A percentile compares a stretch with the other conserved stretches of the same genome.
Conservation (phyloP, 2,113 vertebrate species). For the Microcebus murinus region DNA sequence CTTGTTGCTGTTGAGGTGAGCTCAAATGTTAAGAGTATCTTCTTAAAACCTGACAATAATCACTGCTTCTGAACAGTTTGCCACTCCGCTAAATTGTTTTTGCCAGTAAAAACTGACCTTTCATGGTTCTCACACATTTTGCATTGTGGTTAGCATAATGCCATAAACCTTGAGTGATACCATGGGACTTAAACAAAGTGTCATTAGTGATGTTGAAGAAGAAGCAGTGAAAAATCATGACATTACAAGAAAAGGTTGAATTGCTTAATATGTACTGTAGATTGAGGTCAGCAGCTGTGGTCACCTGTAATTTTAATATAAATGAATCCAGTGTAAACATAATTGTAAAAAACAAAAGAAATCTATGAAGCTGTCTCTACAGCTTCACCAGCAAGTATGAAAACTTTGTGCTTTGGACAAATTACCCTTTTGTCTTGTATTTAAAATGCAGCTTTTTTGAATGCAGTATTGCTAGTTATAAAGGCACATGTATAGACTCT, state of each 20-base stretch:
- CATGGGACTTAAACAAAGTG: background rate
- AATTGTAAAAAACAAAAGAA: background rate
- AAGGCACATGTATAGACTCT: background rate
- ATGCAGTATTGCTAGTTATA: background rate
- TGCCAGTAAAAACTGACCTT: background rate
- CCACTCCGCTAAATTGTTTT: background rate
- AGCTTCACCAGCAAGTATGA: background rate
- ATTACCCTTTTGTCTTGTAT: background rate
- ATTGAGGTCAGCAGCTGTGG: background rate
- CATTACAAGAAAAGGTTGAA: background rate
- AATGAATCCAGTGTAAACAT: background rate
- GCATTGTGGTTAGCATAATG: background rate
- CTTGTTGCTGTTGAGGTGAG: background rate
- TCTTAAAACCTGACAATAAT: background rate
- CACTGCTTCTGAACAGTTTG: background rate
- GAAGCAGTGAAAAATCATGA: background rate
- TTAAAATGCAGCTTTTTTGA: background rate
- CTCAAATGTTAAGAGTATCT: background rate
- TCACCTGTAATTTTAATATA: background rate
- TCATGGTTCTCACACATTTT: background rate
- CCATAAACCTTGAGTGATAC: background rate
- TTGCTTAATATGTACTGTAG: background rate
- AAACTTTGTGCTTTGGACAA: background rate
- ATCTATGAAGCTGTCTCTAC: background rate
- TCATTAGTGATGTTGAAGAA: background rate